These are phyloP conservation scores for Mormyrus hasselquistii DNA, from an alignment of 2,797 vertebrate genomes.

Conservation along the genomic window DNA sequence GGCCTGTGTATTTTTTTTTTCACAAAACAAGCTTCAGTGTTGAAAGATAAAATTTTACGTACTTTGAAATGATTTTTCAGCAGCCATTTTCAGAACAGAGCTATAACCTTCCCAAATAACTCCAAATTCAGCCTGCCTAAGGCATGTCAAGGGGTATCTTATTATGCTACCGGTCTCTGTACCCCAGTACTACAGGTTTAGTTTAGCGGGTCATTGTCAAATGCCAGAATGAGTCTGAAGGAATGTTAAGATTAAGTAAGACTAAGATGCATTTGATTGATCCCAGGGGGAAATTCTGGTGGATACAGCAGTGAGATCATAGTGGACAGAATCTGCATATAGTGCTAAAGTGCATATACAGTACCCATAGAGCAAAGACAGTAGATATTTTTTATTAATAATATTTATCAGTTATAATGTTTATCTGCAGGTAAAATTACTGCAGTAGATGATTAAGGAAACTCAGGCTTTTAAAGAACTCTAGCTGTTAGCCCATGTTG, in stretches of 20 bases:
- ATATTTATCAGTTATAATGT: background rate
- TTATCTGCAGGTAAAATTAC: background rate
- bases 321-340: background rate
- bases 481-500: background rate
- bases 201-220: background rate
- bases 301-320: background rate
- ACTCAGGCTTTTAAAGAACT: background rate
- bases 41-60: background rate
- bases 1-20: background rate
- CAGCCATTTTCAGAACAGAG: background rate
- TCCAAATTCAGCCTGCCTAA: background rate
- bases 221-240: background rate
- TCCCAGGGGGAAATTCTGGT: background rate
- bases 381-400: background rate
- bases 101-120: background rate
- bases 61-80: background rate
- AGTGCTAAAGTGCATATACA: background rate
- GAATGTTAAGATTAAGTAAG: background rate
- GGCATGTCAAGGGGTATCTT: background rate
- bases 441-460: background rate
- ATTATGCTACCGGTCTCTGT: background rate
- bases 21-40: background rate
- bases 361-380: background rate
- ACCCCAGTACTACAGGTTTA: background rate
- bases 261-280: background rate